Conservation (phyloP, 2,113 vertebrate genomes). For the Microcebus tavaratra region DNA sequence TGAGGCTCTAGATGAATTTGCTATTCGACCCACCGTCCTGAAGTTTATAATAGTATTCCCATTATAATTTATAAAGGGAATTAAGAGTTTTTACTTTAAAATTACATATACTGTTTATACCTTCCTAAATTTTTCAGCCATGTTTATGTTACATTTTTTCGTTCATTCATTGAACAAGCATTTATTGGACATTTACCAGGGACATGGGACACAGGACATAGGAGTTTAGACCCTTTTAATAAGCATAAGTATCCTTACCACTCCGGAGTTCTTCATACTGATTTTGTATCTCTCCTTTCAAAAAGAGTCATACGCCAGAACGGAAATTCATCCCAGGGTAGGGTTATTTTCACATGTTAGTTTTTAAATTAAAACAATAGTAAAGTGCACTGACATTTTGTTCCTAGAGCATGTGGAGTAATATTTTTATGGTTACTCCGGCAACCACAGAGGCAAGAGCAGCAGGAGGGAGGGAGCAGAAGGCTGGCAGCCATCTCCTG, state of each 20-base stretch:
- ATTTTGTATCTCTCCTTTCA: not conserved
- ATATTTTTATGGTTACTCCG: constrained; percentile 67
- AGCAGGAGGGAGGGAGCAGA: not conserved
- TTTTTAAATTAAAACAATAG: constrained; percentile 67
- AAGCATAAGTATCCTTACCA: not conserved
- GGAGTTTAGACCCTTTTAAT: constrained; percentile 13
- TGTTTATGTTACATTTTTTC: not conserved
- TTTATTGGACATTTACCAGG: not conserved
- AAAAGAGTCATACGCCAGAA: constrained; percentile 4
- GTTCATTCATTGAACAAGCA: not conserved
- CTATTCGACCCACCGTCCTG: not conserved
- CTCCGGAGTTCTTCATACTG: not conserved
- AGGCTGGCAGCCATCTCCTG: not conserved
- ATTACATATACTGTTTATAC: too few species aligned
- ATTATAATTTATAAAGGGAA: not conserved
- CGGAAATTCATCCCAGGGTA: constrained; percentile 52
- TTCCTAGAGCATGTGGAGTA: constrained; percentile 55
- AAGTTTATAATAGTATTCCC: not conserved
- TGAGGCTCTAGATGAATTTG: not conserved
- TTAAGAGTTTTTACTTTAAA: not conserved
- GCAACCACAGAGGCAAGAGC: not conserved
- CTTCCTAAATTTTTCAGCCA: not conserved
- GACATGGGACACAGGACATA: not conserved
- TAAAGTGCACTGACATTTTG: constrained; percentile 64
- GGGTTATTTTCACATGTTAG: constrained; percentile 55